Percentiles rank a stretch among this genome's conserved stretches.
Conservation (phyloP, 2,888 invertebrate species). For the Drosophila phalerata region DNA sequence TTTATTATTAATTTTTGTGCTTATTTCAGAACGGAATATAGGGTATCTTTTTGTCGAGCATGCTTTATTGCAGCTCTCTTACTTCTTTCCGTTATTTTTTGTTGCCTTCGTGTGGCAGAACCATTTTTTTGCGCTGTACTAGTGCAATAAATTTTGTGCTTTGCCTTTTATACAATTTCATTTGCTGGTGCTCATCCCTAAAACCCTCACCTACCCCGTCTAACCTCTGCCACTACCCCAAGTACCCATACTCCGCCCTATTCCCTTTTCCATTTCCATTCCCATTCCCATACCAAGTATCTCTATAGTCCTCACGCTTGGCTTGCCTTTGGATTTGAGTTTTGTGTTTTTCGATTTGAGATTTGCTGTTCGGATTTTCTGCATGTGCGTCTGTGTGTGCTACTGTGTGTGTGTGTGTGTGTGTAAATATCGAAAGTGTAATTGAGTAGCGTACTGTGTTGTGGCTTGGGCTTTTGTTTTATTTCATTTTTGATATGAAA, state of each 20-base stretch:
- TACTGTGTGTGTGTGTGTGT: constrained; percentile 30
- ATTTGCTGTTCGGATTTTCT: constrained; percentile 70
- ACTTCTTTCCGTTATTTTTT: constrained; percentile 15
- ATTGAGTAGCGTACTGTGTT: constrained; percentile 77
- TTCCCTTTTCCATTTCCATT: background rate
- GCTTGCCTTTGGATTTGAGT: constrained; percentile 80
- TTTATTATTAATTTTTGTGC: no score
- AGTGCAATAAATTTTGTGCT: constrained; percentile 75
- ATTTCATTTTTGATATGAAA: constrained; percentile 81
- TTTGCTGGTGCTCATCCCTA: constrained; percentile 49
- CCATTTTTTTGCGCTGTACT: constrained; percentile 61
- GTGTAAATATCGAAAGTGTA: constrained; percentile 77
- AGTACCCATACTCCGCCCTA: constrained; percentile 10
- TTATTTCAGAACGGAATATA: background rate
- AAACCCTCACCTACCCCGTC: background rate
- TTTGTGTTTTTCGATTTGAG: constrained; percentile 76
- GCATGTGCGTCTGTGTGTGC: constrained; percentile 4
- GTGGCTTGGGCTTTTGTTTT: constrained; percentile 74
- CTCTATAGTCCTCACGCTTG: constrained; percentile 65
- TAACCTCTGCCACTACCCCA: constrained; percentile 12
- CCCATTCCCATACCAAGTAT: constrained; percentile 10
- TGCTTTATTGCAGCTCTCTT: constrained; percentile 3
- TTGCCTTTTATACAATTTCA: constrained; percentile 81
- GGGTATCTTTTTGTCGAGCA: constrained; percentile 25
- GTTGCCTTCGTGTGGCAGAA: constrained; percentile 36